Evolutionary conservation across 1,140 invertebrate genomes (phyloP).

Genomic region (Archivesica marissinica): DNA sequence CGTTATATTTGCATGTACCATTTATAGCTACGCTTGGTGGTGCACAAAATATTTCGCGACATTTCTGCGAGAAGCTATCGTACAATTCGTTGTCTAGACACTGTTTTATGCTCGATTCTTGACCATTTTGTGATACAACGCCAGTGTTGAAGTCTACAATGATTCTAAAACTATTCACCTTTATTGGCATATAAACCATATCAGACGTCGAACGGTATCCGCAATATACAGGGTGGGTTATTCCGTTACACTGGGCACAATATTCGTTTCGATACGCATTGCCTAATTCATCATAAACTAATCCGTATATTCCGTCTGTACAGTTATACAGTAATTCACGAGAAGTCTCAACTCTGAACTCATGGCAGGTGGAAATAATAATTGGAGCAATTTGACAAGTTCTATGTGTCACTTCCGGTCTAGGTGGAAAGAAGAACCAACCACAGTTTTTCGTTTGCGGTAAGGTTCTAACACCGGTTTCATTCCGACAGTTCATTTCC

Average conservation of each 20-base stretch:
- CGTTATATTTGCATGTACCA: not conserved
- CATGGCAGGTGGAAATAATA: not conserved
- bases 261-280: slow-evolving; percentile 3
- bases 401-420: not conserved
- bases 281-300: not conserved
- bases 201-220: not conserved
- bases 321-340: not conserved
- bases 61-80: not conserved
- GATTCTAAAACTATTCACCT: not conserved
- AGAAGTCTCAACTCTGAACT: too few relatives aligned
- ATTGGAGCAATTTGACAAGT: not conserved
- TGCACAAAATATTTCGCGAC: slow-evolving; percentile 1
- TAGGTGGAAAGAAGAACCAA: not conserved
- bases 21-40: not conserved
- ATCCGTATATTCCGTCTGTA: not conserved
- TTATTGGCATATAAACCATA: not conserved
- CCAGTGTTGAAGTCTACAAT: not conserved
- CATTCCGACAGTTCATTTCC: slow-evolving; percentile 14
- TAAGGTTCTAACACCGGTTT: not conserved
- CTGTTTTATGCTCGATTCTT: not conserved
- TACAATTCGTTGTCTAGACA: not conserved
- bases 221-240: not conserved
- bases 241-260: slow-evolving; percentile 14
- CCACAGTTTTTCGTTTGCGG: not conserved
- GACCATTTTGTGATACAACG: not conserved